phyloP scores from a whole-genome alignment of 1,140 invertebrate species.

The Zaprionus vittiger region DNA sequence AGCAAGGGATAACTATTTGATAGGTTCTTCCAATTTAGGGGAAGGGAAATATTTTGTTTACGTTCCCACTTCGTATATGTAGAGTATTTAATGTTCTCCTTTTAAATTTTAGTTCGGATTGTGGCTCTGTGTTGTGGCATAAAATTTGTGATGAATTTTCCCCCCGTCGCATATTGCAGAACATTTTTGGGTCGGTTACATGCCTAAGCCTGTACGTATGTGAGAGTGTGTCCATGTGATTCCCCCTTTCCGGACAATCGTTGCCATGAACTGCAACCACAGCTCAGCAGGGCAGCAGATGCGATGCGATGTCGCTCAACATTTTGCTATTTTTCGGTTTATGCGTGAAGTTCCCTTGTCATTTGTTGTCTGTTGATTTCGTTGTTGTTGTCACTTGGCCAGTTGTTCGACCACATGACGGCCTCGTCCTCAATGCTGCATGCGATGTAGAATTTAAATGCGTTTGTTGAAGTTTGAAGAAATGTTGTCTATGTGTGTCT shows the following conservation, averaged over 20 bases:
- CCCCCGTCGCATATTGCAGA: conserved; percentile 79
- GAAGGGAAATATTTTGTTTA: too few species aligned
- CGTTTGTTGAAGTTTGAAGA: conserved; percentile 46
- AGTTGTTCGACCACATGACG: conserved; percentile 79
- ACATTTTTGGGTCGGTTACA: conserved; percentile 71
- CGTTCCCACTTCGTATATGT: neutral
- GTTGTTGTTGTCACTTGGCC: conserved; percentile 39
- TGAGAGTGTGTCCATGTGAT: conserved; percentile 24
- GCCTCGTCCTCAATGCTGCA: conserved; percentile 36
- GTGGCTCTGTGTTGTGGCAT: conserved; percentile 69
- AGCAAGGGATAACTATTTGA: too few species aligned
- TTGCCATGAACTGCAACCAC: conserved; percentile 74
- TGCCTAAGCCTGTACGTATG: conserved; percentile 38
- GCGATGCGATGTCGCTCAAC: conserved; percentile 54
- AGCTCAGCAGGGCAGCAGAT: conserved; percentile 67
- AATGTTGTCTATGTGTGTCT: conserved; percentile 24
- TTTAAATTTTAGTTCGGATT: conserved; percentile 44
- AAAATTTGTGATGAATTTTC: conserved; percentile 82
- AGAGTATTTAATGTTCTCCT: conserved; percentile 56
- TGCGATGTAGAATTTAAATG: conserved; percentile 48
- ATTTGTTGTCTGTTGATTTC: conserved; percentile 37
- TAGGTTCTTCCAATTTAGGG: too few species aligned
- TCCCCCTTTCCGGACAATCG: conserved; percentile 8
- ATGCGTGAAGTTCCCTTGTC: conserved; percentile 59
- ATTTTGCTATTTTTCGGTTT: conserved; percentile 44